Conservation (phyloP, 2,888 invertebrate species). For the Agrotis exclamationis region DNA sequence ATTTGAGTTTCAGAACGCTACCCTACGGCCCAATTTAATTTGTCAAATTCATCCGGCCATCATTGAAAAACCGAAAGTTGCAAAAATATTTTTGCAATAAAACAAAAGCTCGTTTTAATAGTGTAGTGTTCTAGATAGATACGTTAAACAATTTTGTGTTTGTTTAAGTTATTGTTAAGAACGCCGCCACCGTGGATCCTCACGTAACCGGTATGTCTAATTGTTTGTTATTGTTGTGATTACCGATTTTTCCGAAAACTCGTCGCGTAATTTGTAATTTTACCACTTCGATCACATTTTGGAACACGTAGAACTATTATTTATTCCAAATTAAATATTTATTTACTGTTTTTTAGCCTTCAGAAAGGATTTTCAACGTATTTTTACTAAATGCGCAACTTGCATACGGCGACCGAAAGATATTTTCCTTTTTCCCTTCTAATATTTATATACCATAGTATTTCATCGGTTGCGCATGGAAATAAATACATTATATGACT, state of each 20-base stretch:
- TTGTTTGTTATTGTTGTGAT: slow-evolving; percentile 65
- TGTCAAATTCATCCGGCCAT: slow-evolving; percentile 67
- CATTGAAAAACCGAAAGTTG: slow-evolving; percentile 51
- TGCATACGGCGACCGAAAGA: not conserved
- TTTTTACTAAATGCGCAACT: slow-evolving; percentile 6
- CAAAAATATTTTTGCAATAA: slow-evolving; percentile 48
- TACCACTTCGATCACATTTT: not conserved
- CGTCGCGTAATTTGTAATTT: slow-evolving; percentile 11
- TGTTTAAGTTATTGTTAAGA: slow-evolving; percentile 1
- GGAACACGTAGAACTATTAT: not conserved
- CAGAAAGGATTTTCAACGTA: not conserved
- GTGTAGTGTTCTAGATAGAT: slow-evolving; percentile 1
- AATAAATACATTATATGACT: not conserved
- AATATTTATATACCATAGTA: too few relatives aligned
- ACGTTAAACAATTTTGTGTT: slow-evolving; percentile 8
- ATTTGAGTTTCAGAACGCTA: slow-evolving; percentile 38
- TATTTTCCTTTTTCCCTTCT: not conserved
- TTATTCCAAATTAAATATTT: not conserved
- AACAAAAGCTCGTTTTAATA: slow-evolving; percentile 42
- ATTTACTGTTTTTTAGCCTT: not conserved
- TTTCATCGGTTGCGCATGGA: not conserved
- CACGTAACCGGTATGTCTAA: slow-evolving; percentile 79
- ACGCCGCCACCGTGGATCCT: slow-evolving; percentile 81
- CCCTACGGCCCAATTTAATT: slow-evolving; percentile 38
- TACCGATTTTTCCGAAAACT: slow-evolving; percentile 41